Evolutionary conservation across 2,797 vertebrate species (phyloP).

Genomic region (Tarsius wallacei): DNA sequence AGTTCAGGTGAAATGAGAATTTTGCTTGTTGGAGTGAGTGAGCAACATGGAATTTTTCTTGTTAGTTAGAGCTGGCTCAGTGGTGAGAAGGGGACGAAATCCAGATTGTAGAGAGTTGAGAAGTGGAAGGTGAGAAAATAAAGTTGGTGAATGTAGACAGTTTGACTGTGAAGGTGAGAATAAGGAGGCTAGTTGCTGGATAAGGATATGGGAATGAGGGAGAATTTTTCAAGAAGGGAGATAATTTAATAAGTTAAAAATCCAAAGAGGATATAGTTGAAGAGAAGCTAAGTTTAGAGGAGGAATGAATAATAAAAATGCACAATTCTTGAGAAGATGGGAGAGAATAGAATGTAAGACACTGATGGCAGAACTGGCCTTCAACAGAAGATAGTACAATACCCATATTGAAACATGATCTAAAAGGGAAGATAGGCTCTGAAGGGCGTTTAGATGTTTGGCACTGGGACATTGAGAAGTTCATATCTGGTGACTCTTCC

Average conservation of each 20-base stretch:
- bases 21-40: background rate
- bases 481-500: background rate
- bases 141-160: background rate
- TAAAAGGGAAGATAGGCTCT: background rate
- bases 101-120: background rate
- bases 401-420: background rate
- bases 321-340: background rate
- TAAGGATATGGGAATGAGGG: background rate
- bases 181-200: background rate
- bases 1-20: background rate
- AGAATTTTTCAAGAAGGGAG: background rate
- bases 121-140: slow-evolving; percentile 25
- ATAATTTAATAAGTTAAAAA: slow-evolving; percentile 4
- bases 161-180: background rate
- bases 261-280: background rate
- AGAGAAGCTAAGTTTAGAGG: slow-evolving; percentile 23
- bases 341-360: background rate
- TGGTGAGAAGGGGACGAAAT: background rate
- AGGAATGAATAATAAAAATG: background rate
- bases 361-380: background rate
- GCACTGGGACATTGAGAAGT: background rate
- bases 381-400: background rate
- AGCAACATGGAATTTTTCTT: background rate
- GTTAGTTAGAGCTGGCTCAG: background rate
- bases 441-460: background rate